These are phyloP conservation scores for Heteronetta atricapilla DNA, from an alignment of 2,113 vertebrate genomes.

Conservation along the genomic window DNA sequence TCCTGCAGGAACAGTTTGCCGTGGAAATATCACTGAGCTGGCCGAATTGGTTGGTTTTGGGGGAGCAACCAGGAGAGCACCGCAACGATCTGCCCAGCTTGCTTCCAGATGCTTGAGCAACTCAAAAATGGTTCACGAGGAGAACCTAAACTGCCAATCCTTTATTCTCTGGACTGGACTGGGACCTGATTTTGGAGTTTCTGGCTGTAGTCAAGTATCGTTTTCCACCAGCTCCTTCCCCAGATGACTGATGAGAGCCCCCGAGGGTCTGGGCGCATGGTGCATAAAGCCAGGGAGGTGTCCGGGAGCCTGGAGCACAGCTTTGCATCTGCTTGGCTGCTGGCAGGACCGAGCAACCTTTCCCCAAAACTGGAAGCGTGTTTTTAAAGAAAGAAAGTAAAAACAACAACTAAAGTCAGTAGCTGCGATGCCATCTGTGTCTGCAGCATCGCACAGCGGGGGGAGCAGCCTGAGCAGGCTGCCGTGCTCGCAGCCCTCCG, in stretches of 20 bases:
- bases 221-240: background rate
- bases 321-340: background rate
- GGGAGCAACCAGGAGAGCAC: background rate
- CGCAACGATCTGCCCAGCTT: accelerated
- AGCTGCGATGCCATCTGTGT: background rate
- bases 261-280: accelerated
- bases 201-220: background rate
- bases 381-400: background rate
- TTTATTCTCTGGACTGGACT: background rate
- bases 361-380: background rate
- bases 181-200: background rate
- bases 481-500: background rate
- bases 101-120: background rate
- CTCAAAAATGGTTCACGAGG: background rate
- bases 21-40: slow-evolving; percentile 12
- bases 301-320: accelerated
- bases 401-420: background rate
- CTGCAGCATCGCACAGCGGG: background rate
- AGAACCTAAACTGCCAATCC: background rate
- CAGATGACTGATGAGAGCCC: accelerated
- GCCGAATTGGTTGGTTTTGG: background rate
- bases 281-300: background rate
- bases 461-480: background rate
- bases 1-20: background rate
- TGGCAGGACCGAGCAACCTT: background rate